These are phyloP conservation scores for Bos indicus DNA, from an alignment of 2,113 vertebrate species.

Conservation along the genomic window DNA sequence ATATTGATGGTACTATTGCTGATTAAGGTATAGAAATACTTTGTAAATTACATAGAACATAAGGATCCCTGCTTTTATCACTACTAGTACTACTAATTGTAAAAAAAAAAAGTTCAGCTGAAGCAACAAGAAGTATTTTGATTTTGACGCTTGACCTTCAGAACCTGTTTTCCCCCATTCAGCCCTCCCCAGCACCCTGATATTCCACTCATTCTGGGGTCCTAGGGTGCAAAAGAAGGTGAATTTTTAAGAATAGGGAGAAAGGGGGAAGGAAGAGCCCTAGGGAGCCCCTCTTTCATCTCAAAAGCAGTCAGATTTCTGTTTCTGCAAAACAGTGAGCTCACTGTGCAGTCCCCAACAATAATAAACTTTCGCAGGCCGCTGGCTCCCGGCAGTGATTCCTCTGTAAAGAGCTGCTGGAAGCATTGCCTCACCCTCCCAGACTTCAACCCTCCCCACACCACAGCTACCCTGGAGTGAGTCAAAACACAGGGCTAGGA, in stretches of 20 bases:
- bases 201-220: background rate
- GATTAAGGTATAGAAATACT: background rate
- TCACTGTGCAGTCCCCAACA: constrained; percentile 48
- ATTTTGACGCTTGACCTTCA: constrained; percentile 37
- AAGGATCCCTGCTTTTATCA: background rate
- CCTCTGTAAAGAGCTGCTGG: constrained; percentile 27
- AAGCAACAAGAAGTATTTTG: constrained; percentile 34
- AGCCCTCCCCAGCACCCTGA: background rate
- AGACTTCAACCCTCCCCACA: constrained; percentile 8
- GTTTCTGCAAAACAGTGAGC: constrained; percentile 60
- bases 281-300: constrained; percentile 34
- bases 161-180: background rate
- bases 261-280: constrained; percentile 11
- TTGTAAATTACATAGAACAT: background rate
- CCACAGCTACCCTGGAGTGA: constrained; percentile 54
- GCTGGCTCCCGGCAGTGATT: background rate
- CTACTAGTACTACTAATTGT: background rate
- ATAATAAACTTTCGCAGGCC: constrained; percentile 30
- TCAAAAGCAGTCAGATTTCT: constrained; percentile 45
- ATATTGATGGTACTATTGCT: background rate
- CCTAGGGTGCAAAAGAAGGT: background rate
- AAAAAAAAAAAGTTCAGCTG: constrained; percentile 30
- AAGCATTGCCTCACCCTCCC: constrained; percentile 49
- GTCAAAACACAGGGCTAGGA: constrained; percentile 57
- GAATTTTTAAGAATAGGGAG: constrained; percentile 19